Conservation (phyloP, 2,797 vertebrate species). For the Arctocebus calabarensis region DNA sequence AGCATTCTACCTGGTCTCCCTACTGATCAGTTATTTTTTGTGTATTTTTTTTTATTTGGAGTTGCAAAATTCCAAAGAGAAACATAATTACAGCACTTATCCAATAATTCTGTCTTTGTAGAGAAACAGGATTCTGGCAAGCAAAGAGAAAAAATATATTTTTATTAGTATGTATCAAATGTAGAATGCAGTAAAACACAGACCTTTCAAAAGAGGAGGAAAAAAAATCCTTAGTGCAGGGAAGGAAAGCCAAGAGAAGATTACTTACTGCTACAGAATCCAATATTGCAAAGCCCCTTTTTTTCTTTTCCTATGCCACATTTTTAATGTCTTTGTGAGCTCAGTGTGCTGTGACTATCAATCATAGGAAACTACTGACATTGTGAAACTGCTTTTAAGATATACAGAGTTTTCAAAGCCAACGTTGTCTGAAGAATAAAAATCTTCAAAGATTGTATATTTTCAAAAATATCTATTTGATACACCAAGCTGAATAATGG, state of each 20-base stretch:
- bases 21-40: background rate
- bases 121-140: constrained; percentile 72
- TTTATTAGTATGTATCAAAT: constrained; percentile 74
- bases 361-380: constrained; percentile 80
- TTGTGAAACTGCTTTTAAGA: constrained; percentile 82
- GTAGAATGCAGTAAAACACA: constrained; percentile 81
- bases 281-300: constrained; percentile 78
- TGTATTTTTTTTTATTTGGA: constrained; percentile 48
- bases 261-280: constrained; percentile 81
- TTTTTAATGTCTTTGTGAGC: constrained; percentile 82
- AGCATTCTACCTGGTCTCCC: background rate
- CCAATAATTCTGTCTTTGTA: constrained; percentile 69
- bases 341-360: constrained; percentile 74
- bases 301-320: constrained; percentile 72
- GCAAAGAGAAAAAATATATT: constrained; percentile 39
- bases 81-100: constrained; percentile 65
- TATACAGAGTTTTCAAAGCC: constrained; percentile 77
- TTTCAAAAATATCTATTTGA: constrained; percentile 77
- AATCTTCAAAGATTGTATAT: constrained; percentile 78
- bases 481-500: constrained; percentile 71
- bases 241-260: constrained; percentile 75
- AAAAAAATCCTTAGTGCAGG: constrained; percentile 56
- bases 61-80: constrained; percentile 61
- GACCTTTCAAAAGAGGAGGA: constrained; percentile 66
- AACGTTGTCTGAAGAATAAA: constrained; percentile 79